A percentile compares a stretch with the other conserved stretches of the same genome.
Conservation (phyloP, 2,797 vertebrate species). For the Melanotaenia trifasciata region DNA sequence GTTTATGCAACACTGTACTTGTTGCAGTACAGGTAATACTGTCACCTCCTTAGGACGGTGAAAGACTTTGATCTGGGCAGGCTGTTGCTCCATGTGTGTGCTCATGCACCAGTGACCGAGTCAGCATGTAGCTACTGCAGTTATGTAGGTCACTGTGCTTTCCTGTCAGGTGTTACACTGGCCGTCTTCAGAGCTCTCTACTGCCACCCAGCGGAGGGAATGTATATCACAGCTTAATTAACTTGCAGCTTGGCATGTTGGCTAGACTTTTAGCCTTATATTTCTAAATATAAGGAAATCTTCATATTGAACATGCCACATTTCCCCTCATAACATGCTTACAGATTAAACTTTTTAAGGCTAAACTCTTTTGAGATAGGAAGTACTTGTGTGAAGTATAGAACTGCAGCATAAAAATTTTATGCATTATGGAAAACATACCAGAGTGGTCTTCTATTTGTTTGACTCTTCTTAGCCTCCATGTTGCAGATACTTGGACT, state of each 20-base stretch:
- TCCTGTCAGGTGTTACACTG: conserved; percentile 38
- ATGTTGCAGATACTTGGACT: neutral
- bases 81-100: neutral
- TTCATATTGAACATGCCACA: too few species aligned
- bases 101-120: conserved; percentile 42
- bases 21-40: neutral
- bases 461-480: too few species aligned
- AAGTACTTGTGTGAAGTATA: too few species aligned
- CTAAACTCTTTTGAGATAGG: too few species aligned
- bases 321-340: too few species aligned
- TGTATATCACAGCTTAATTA: neutral
- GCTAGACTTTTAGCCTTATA: neutral
- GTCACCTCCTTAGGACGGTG: neutral
- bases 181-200: neutral
- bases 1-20: fast-evolving
- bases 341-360: too few species aligned
- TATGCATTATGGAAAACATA: too few species aligned
- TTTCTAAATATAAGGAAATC: too few species aligned
- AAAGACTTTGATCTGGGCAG: conserved; percentile 6
- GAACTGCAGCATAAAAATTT: too few species aligned
- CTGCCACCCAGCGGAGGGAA: conserved; percentile 27
- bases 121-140: conserved; percentile 42
- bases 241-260: too few species aligned
- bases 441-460: too few species aligned
- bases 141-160: conserved; percentile 73